phyloP scores from a whole-genome alignment of 2,888 invertebrate genomes.

The Euzophera pinguis region DNA sequence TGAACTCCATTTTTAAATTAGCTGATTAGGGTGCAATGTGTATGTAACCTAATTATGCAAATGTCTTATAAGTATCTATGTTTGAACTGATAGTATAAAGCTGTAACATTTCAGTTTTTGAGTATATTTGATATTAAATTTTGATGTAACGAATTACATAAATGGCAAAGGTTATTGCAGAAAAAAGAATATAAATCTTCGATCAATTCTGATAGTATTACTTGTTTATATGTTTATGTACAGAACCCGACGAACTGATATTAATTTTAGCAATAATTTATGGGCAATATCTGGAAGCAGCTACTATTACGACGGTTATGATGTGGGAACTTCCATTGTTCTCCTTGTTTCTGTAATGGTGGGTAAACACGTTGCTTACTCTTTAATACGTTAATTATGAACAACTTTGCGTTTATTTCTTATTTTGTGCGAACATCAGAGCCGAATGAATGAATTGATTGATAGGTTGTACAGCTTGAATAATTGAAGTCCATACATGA shows the following conservation, averaged over 20 bases:
- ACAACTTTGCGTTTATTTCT: slow-evolving; percentile 35
- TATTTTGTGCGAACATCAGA: slow-evolving; percentile 18
- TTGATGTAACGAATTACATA: too few species aligned
- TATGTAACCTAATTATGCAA: too few species aligned
- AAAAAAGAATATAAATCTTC: slow-evolving; percentile 15
- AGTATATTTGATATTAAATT: too few species aligned
- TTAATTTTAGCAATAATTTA: slow-evolving; percentile 19
- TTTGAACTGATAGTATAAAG: too few species aligned
- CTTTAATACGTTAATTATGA: slow-evolving; percentile 51
- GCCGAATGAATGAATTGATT: slow-evolving; percentile 3
- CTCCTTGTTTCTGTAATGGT: slow-evolving; percentile 38
- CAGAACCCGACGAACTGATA: slow-evolving; percentile 21
- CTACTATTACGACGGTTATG: slow-evolving; percentile 59
- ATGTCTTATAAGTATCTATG: too few species aligned
- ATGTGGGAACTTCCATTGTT: slow-evolving; percentile 64
- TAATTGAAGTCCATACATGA: background rate
- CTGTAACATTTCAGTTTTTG: too few species aligned
- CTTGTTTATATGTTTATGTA: too few species aligned
- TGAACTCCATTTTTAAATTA: too few species aligned
- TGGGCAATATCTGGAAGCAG: slow-evolving; percentile 31
- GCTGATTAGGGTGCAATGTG: too few species aligned
- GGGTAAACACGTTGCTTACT: slow-evolving; percentile 50
- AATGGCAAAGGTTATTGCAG: too few species aligned
- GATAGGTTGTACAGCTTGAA: background rate
- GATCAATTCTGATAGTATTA: too few species aligned